Evolutionary conservation across 92 coral and sea anemone genomes (phyloP), one percentile per base, ranked within the genome.

Genomic region (Paramuricea clavata): DNA sequence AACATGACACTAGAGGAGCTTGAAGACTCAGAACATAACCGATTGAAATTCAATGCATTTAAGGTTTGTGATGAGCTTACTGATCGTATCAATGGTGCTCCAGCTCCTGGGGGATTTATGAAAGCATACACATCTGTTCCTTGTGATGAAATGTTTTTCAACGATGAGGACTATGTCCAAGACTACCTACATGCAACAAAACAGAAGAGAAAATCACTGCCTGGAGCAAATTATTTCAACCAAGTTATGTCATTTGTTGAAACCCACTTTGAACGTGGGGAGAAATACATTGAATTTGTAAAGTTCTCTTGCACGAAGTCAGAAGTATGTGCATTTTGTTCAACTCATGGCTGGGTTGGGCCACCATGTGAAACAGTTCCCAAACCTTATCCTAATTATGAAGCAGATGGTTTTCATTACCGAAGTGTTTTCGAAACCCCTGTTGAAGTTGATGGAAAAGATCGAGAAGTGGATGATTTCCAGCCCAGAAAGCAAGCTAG

Each of bases 21-120:
- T 30, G 88, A 84, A 33, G 32, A 72, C 30, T 35, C 32, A 27
- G 88, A 84, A 25, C 26, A 47, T 21, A 36, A 72, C 3, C 19
- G 88, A 62, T 47, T 83, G 88, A 47, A 83, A 68, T 71, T 41
- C 27, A 71, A 83, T 73, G 68, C 88, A 21, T 83, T 50, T 52
- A 83, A 83, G 52, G 88, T 83, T 12, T 83, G 88, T 49, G 88
- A 83, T 31, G 88, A 83, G 26, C 88, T 83, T 11, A 71, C 88
- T 71, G 25, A 41, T 22, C 88, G 72, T 33, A 83, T 83, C 43
- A 80, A 84, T 56, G 88, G 88, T 23, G 88, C 88, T 57, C 80
- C 88, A 35, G 88, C 73, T 11, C 88, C 88, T 31, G 70, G 71
- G 42, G 88, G 88, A 12, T 84, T 49, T 49, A 84, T 84, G 73